These are phyloP conservation scores for Oryzias curvinotus DNA, from an alignment of 2,113 vertebrate genomes.

Conservation along the genomic window DNA sequence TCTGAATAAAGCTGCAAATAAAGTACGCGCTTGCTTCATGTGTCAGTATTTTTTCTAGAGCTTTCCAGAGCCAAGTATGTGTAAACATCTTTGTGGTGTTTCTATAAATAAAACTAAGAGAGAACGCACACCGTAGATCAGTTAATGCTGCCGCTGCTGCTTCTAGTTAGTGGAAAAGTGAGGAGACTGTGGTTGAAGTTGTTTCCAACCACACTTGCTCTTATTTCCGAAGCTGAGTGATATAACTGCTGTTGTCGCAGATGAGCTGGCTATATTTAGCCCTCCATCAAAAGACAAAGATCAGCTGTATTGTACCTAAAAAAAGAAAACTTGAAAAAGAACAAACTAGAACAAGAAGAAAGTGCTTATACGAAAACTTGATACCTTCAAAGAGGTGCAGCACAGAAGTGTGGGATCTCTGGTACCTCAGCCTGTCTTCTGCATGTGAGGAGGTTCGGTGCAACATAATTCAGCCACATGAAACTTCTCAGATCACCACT, in stretches of 20 bases:
- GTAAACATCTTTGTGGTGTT: neutral
- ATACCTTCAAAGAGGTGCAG: neutral
- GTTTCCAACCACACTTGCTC: slow-evolving; percentile 69
- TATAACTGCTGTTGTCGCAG: slow-evolving; percentile 21
- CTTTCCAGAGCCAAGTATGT: neutral
- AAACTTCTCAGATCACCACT: too few species aligned
- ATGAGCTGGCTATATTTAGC: slow-evolving; percentile 59
- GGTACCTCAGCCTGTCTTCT: too few species aligned
- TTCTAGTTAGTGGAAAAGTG: slow-evolving; percentile 43
- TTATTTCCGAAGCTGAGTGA: slow-evolving; percentile 28
- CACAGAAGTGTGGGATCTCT: neutral
- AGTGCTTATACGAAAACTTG: neutral
- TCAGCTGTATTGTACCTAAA: slow-evolving; percentile 16
- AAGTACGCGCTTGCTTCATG: slow-evolving; percentile 11
- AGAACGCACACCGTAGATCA: neutral
- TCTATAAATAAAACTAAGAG: neutral
- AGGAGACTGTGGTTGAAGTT: slow-evolving; percentile 30
- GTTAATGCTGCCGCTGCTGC: neutral
- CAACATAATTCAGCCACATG: too few species aligned
- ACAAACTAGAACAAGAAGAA: neutral
- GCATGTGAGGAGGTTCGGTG: too few species aligned
- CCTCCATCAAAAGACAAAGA: neutral
- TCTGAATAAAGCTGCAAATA: slow-evolving; percentile 86
- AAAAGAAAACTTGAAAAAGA: neutral
- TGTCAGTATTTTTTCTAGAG: neutral